Percentiles rank a stretch among this genome's conserved stretches.
These are phyloP conservation scores for Anoura caudifer DNA, from an alignment of 2,113 vertebrate species.

Conservation along the genomic window DNA sequence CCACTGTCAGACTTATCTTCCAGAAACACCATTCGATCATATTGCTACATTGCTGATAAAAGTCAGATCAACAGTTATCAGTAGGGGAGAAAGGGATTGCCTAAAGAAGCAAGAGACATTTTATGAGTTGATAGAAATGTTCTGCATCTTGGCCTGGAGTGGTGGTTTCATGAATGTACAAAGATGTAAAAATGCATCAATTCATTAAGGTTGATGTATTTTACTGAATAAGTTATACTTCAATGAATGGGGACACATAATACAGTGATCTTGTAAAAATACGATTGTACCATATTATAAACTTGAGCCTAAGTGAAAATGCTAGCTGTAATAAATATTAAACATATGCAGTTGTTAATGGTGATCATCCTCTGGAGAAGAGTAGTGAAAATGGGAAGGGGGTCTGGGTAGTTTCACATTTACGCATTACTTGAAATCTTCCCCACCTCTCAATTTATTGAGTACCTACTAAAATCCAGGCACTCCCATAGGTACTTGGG, in stretches of 20 bases:
- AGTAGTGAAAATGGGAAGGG: not conserved
- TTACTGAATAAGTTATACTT: not conserved
- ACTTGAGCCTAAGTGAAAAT: not conserved
- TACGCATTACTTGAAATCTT: not conserved
- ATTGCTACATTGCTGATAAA: not conserved
- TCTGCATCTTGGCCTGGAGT: not conserved
- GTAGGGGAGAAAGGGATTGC: not conserved
- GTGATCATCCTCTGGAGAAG: not conserved
- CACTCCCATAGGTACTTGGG: not conserved
- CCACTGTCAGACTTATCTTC: not conserved
- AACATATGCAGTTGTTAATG: not conserved
- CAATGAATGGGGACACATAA: not conserved
- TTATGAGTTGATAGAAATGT: not conserved
- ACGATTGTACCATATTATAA: not conserved
- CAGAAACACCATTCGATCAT: conserved; percentile 24
- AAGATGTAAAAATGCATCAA: not conserved
- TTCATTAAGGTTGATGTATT: not conserved
- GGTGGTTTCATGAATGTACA: not conserved
- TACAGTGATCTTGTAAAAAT: not conserved
- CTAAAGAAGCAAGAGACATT: not conserved
- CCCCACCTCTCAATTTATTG: not conserved
- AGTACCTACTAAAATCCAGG: not conserved
- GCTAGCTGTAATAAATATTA: not conserved
- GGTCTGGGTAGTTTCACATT: not conserved
- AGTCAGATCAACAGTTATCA: not conserved